Base-by-base conservation (phyloP, 2,113 vertebrate genomes). In the Conger conger region DNA sequence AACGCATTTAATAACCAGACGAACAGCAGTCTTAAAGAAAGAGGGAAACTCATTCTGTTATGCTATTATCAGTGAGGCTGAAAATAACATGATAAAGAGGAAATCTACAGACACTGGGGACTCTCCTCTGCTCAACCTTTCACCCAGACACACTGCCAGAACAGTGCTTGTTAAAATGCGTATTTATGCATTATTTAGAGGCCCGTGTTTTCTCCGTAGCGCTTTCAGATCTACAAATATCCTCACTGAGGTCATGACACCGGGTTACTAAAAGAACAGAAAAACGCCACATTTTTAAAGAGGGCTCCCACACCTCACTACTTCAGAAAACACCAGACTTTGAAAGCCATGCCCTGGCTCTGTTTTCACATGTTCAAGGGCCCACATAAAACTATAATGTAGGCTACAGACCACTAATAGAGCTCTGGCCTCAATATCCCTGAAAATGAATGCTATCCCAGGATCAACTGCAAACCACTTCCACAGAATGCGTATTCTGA, bases 171-270 rank as follows among this genome's bases (percentile, higher is more conserved):
- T 78, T 78, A 38, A 78, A 78, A 38, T 17, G 16, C 30, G 5
- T 78, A 30, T 23, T 38, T 38, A 7, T 84, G 42, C 76, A 84
- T 84, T 50, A 84, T 84, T 84, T 76, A 84, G 15, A 1, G 76
- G 36, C 4, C 76, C 17, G 76, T 2, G 2, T 54, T 50, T 38
- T 38, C 35, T 33, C 33, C 45, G 36, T 84, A 35, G 78, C 40
- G 53, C 50, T 84, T 84, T 54, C 45, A 78, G 18, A 27, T 18
- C 27, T 42, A 36, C 20, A 77, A 36, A 77, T 4, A 68, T 5
- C 60, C 27, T 60, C 20, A 60, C 57, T 68, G 60, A 17, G 60
- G 15, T 16, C 18, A 4, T n/a, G 40, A 42, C 4, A 42, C 40
- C 60, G 11, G 5, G 60, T 68, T 3, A 68, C 23, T 68, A 4